Base-by-base conservation (phyloP, 2,797 vertebrate species). In the Limosa lapponica region DNA sequence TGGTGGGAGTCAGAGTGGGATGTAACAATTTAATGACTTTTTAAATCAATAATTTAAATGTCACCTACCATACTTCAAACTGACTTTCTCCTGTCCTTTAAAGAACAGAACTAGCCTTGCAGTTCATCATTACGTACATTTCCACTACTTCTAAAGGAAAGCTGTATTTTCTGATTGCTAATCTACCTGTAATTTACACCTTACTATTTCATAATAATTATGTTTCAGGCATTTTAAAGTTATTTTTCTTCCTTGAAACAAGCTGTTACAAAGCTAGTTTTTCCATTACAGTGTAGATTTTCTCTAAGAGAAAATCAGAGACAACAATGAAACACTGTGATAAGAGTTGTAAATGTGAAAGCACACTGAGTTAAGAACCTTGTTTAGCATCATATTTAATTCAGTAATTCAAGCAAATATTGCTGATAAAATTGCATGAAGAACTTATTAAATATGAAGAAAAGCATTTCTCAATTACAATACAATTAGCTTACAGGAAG, bases 311-410 rank as follows among this genome's bases (percentile, higher is more conserved):
- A 90, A 72, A 72, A 82, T 58, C 86, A 73, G 28, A 30, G 16
- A 62, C n/a, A 34, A 87, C 55, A 94, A 77, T 43, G 79, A 94
- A 94, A 85, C 85, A 67, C 49, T 8, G 27, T 34, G 49, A 75
- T 59, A 81, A 64, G 43, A 82, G 46, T 16, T 39, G 41, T 46
- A 93, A 90, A 90, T 48, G 30, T 41, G 30, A 89, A 89, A 83
- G 67, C 59, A 85, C 0, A 10, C 59, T 17, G 71, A 66, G 71
- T 89, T 92, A 95, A 85, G 64, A 77, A 89, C 20, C 32, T 12
- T 78, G 66, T 87, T 95, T 82, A 90, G 67, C 59, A 89, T 65
- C 48, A 46, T 44, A 85, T 85, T 91, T 90, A 95, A 81, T 91
- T 93, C 81, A 91, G 67, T 80, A 87, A 83, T 77, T 85, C 52